A percentile compares a stretch with the other conserved stretches of the same genome.
These are phyloP conservation scores for Brachionus manjavacas DNA, from an alignment of 1,140 invertebrate species.

Conservation along the genomic window DNA sequence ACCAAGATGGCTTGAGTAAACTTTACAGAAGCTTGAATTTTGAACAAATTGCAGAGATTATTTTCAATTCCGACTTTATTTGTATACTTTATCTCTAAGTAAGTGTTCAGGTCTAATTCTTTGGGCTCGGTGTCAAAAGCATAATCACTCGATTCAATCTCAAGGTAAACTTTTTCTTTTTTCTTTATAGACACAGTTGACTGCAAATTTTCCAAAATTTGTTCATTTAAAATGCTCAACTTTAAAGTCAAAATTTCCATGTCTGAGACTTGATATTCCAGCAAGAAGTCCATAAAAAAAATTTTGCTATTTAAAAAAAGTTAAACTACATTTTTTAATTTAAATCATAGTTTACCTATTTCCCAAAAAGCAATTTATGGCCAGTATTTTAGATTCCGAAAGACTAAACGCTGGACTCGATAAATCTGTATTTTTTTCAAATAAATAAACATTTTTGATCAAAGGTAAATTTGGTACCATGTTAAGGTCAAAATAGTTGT, in stretches of 20 bases:
- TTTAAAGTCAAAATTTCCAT: not conserved
- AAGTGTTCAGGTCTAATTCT: constrained; percentile 6
- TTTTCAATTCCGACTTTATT: constrained; percentile 1
- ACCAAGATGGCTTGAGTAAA: not conserved
- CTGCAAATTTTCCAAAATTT: not conserved
- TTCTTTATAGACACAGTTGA: not conserved
- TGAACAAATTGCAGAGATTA: constrained; percentile 25
- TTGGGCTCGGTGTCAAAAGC: not conserved
- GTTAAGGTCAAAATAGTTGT: not conserved
- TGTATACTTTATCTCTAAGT: constrained; percentile 32
- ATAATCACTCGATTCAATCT: not conserved
- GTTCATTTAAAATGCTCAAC: not conserved
- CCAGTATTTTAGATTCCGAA: not conserved
- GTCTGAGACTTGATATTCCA: not conserved
- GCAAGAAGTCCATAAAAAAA: not conserved
- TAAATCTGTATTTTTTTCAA: not conserved
- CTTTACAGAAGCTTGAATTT: not conserved
- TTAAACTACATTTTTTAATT: not conserved
- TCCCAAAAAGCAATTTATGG: not conserved
- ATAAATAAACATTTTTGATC: not conserved
- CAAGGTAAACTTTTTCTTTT: not conserved
- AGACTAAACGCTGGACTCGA: not conserved
- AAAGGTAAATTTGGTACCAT: not conserved
- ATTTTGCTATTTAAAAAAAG: not conserved
- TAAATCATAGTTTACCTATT: not conserved